These are phyloP conservation scores for Nyctereutes procyonoides DNA, from an alignment of 2,113 vertebrate genomes.

Conservation along the genomic window DNA sequence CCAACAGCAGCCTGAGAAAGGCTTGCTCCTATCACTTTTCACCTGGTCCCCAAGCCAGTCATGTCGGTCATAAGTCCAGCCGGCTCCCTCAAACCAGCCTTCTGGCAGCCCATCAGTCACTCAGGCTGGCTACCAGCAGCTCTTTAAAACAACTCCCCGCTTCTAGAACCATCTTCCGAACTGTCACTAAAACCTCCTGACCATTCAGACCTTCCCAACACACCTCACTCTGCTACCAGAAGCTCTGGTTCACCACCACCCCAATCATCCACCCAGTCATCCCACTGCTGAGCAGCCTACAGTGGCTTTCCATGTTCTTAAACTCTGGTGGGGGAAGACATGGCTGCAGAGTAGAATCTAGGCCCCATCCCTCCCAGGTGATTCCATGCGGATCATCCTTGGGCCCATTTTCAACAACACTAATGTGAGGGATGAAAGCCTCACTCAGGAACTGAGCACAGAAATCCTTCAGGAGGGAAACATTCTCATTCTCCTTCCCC, in stretches of 20 bases:
- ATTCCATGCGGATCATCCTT: neutral
- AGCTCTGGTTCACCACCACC: neutral
- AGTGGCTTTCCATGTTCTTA: neutral
- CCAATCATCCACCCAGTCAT: neutral
- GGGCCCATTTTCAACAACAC: neutral
- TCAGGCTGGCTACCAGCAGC: too few relatives aligned
- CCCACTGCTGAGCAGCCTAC: neutral
- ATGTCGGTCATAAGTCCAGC: accelerated
- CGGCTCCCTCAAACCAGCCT: neutral
- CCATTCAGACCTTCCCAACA: neutral
- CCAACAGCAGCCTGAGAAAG: neutral
- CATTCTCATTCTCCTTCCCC: too few relatives aligned
- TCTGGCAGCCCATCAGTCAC: neutral
- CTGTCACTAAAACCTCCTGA: neutral
- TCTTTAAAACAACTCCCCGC: neutral
- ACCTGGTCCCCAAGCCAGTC: neutral
- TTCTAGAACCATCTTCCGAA: neutral
- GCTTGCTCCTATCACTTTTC: neutral
- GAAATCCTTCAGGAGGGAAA: neutral
- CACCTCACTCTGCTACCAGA: neutral
- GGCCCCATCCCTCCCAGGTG: neutral
- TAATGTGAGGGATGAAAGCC: neutral
- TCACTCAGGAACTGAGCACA: neutral
- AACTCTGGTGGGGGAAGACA: too few relatives aligned
- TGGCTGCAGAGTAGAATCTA: neutral